Percentiles rank a stretch among this genome's conserved stretches.
phyloP scores from a whole-genome alignment of 92 coral and sea anemone species.

The Bergia puertoricense region DNA sequence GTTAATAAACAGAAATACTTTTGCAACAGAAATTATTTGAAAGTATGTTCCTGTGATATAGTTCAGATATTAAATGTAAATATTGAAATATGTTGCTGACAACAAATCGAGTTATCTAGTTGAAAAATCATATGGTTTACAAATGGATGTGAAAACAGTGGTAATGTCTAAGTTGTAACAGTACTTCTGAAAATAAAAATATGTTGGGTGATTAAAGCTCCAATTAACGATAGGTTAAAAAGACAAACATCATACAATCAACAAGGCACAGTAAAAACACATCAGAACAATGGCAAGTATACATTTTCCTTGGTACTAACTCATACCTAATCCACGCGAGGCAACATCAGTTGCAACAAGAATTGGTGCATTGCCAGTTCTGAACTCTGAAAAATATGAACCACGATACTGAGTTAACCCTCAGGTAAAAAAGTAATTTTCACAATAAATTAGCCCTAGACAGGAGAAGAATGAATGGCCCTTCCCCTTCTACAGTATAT shows the following conservation, averaged over 20 bases:
- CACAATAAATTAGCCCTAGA: not conserved
- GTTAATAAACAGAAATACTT: no score
- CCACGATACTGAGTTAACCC: not conserved
- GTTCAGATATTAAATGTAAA: no score
- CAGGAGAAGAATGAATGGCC: not conserved
- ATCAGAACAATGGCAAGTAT: not conserved
- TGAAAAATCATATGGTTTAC: not conserved
- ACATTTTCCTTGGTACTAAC: not conserved
- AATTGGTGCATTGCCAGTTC: slow-evolving; percentile 97
- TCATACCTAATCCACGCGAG: slow-evolving; percentile 98
- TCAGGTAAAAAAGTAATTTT: not conserved
- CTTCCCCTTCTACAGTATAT: not conserved
- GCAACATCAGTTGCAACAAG: slow-evolving; percentile 99
- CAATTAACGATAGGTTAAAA: not conserved
- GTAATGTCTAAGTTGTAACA: not conserved
- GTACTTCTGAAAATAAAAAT: not conserved
- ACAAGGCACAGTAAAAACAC: not conserved
- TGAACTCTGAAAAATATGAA: slow-evolving; percentile 67
- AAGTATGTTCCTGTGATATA: no score
- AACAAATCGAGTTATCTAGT: no score
- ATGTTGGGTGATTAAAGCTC: not conserved
- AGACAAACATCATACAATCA: not conserved
- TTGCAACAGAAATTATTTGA: no score
- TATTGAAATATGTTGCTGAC: no score
- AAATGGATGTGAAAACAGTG: not conserved